Conservation (phyloP, 2,888 invertebrate genomes). For the Coelopa pilipes region DNA sequence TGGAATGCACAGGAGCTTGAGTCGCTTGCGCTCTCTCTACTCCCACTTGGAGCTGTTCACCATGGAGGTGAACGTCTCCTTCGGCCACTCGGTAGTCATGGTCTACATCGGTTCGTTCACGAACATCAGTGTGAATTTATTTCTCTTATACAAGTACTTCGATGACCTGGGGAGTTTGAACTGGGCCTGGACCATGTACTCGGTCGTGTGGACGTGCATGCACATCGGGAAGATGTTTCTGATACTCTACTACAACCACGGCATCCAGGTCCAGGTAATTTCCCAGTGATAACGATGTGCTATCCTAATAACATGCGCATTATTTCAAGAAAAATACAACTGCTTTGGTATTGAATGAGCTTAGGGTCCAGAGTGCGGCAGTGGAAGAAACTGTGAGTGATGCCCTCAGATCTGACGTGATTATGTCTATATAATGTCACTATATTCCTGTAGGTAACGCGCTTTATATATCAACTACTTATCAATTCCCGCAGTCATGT, state of each 20-base stretch:
- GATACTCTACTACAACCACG: slow-evolving; percentile 49
- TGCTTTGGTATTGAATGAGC: slow-evolving; percentile 42
- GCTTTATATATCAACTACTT: slow-evolving; percentile 50
- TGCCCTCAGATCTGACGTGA: background rate
- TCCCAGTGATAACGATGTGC: background rate
- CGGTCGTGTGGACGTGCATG: slow-evolving; percentile 46
- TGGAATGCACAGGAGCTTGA: slow-evolving; percentile 34
- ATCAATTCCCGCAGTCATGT: slow-evolving; percentile 48
- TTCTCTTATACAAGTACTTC: slow-evolving; percentile 48
- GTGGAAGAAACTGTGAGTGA: slow-evolving; percentile 47
- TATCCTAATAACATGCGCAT: background rate
- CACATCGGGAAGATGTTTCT: slow-evolving; percentile 49
- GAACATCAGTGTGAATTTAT: slow-evolving; percentile 49
- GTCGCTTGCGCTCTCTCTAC: slow-evolving; percentile 44
- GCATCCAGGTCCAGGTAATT: slow-evolving; percentile 45
- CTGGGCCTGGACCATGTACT: slow-evolving; percentile 39
- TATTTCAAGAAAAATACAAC: slow-evolving; percentile 45
- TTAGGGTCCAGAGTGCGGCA: slow-evolving; percentile 40
- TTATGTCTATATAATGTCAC: background rate
- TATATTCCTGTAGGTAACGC: slow-evolving; percentile 43
- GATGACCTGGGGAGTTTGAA: slow-evolving; percentile 31
- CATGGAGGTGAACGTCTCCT: slow-evolving; percentile 45
- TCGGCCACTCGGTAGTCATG: slow-evolving; percentile 44
- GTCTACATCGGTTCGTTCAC: slow-evolving; percentile 49
- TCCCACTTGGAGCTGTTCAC: slow-evolving; percentile 46